phyloP scores from a whole-genome alignment of 2,797 vertebrate species.

The Aeoliscus strigatus region DNA sequence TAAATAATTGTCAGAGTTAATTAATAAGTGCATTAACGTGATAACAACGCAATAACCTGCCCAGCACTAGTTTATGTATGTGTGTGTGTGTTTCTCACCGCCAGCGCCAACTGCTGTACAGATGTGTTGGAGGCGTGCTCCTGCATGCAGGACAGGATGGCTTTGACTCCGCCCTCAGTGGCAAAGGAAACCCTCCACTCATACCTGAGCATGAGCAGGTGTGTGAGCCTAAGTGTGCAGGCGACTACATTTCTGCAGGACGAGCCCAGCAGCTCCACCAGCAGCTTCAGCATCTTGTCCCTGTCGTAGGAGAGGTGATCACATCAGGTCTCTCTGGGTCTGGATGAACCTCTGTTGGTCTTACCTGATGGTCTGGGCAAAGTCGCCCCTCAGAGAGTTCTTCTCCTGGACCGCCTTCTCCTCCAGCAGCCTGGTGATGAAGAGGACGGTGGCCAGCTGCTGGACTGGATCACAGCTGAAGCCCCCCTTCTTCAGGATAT shows the following conservation, averaged over 20 bases:
- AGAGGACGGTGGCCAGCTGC: conserved; percentile 76
- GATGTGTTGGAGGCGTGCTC: conserved; percentile 71
- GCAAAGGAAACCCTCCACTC: conserved; percentile 87
- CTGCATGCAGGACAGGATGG: conserved; percentile 85
- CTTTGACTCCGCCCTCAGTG: conserved; percentile 87
- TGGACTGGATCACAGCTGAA: conserved; percentile 63
- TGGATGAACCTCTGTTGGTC: too few relatives aligned
- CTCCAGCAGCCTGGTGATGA: conserved; percentile 77
- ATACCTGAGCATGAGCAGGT: conserved; percentile 77
- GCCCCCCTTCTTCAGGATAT: conserved; percentile 76
- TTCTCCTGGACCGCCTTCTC: conserved; percentile 74
- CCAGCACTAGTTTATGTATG: neutral
- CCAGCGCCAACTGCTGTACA: conserved; percentile 86
- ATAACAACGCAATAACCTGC: too few relatives aligned
- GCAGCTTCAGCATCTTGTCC: conserved; percentile 83
- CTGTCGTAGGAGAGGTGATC: conserved; percentile 60
- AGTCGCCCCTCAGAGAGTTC: conserved; percentile 66
- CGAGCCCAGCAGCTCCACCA: conserved; percentile 81
- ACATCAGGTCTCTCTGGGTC: too few relatives aligned
- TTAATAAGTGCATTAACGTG: too few relatives aligned
- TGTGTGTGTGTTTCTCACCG: conserved; percentile 71
- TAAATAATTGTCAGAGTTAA: too few relatives aligned
- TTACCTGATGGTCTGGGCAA: conserved; percentile 71
- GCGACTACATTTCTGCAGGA: conserved; percentile 76
- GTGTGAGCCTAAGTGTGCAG: conserved; percentile 78